Evolutionary conservation across 1,140 invertebrate species (phyloP).

Genomic region (Aphaenogaster floridana): DNA sequence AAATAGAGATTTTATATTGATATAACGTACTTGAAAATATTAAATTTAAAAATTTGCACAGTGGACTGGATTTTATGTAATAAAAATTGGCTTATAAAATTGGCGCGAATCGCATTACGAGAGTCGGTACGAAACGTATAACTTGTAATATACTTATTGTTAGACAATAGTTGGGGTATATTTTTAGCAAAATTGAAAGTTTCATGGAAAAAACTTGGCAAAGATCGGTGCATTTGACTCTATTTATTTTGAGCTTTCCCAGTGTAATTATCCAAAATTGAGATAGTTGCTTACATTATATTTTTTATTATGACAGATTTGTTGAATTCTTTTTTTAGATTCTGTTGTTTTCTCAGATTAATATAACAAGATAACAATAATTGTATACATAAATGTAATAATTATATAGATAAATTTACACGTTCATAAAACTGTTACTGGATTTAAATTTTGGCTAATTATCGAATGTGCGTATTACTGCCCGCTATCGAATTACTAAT

Average conservation of each 20-base stretch:
- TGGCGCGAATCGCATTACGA: background rate
- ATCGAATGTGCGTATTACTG: constrained; percentile 1
- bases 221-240: background rate
- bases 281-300: background rate
- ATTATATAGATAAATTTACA: background rate
- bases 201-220: background rate
- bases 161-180: too few relatives aligned
- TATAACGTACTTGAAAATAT: background rate
- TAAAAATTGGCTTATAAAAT: background rate
- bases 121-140: background rate
- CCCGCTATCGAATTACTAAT: constrained; percentile 24
- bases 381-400: background rate
- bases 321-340: background rate
- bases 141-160: background rate
- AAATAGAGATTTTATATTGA: background rate
- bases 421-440: background rate
- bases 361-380: background rate
- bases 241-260: background rate
- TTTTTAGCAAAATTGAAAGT: background rate
- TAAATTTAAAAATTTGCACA: background rate
- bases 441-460: constrained; percentile 27
- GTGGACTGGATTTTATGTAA: background rate
- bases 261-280: background rate
- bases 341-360: background rate
- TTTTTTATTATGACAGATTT: background rate